Evolutionary conservation across 2,113 vertebrate species (phyloP), one percentile per base, ranked within the genome.

Genomic region (Diadophis punctatus): DNA sequence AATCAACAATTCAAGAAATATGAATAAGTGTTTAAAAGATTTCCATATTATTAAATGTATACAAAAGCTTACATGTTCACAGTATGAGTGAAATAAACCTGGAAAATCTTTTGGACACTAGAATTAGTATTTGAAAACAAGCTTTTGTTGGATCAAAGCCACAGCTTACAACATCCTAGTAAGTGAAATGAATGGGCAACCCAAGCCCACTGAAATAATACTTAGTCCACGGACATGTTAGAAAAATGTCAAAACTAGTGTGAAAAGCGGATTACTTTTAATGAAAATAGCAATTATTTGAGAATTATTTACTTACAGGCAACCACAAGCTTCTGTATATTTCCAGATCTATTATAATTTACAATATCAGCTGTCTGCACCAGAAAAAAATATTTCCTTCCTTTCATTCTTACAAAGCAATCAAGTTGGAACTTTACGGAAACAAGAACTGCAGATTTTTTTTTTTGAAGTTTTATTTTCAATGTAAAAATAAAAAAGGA

Each of bases 151-250:
- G 51, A 88, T 53, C 34, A 92, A 51, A 92, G 74, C 88, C 43
- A 90, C 30, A 27, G 27, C 6, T 90, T 86, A 86, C 53, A 91
- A 43, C 22, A 68, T 58, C 49, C 87, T 11, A 18, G 90, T 14
- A 94, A 80, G 43, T 48, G 90, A 23, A 92, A 68, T 85, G 22
- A 91, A 74, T 85, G 90, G 94, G 52, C 87, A 94, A 84, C 48
- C 80, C 93, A 92, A 94, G 93, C 52, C 34, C 18, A 80, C 74
- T 80, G 18, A 43, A 80, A 80, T 80, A 22, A 80, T 80, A 43
- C 87, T 88, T 74, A 94, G 85, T 86, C 8, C 16, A 88, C 30
- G 88, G 39, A 30, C 43, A 51, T 58, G 39, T 48, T n/a, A 74
- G 86, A 90, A 11, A 8, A 74, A 80, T 58, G 53, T 55, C 4